phyloP scores from a whole-genome alignment of 1,140 invertebrate genomes.

The Paraescarpia echinospica region DNA sequence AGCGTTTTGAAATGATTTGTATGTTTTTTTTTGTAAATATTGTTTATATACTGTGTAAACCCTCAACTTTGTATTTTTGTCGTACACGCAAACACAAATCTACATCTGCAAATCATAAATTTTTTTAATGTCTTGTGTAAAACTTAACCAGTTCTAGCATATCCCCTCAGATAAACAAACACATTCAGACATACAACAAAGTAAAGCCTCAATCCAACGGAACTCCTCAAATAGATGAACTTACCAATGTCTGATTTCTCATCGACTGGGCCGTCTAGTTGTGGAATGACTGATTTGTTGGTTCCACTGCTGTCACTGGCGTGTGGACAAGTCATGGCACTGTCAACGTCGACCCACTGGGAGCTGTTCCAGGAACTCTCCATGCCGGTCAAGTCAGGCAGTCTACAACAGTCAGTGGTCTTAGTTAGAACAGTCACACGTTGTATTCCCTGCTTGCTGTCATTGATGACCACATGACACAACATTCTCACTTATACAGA shows the following conservation, averaged over 20 bases:
- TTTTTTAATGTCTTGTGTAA: not conserved
- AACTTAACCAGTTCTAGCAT: not conserved
- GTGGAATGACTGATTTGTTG: slow-evolving; percentile 41
- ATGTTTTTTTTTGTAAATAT: too few species aligned
- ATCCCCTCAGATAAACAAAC: not conserved
- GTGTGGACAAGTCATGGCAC: slow-evolving; percentile 12
- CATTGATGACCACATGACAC: too few species aligned
- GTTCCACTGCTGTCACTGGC: slow-evolving; percentile 34
- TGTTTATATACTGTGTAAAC: too few species aligned
- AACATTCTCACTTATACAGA: too few species aligned
- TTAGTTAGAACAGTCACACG: not conserved
- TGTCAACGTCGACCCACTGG: slow-evolving; percentile 25
- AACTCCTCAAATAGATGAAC: not conserved
- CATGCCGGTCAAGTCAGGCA: slow-evolving; percentile 36
- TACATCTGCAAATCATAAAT: too few species aligned
- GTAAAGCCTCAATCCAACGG: not conserved
- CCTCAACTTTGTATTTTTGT: too few species aligned
- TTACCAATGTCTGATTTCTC: slow-evolving; percentile 34
- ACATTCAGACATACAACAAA: not conserved
- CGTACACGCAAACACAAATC: too few species aligned
- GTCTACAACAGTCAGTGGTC: not conserved
- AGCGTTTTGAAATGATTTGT: not conserved
- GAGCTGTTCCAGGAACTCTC: slow-evolving; percentile 42
- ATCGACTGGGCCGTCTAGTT: slow-evolving; percentile 51
- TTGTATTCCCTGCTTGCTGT: not conserved